Conservation (phyloP, 2,888 invertebrate genomes). For the Callosobruchus maculatus region DNA sequence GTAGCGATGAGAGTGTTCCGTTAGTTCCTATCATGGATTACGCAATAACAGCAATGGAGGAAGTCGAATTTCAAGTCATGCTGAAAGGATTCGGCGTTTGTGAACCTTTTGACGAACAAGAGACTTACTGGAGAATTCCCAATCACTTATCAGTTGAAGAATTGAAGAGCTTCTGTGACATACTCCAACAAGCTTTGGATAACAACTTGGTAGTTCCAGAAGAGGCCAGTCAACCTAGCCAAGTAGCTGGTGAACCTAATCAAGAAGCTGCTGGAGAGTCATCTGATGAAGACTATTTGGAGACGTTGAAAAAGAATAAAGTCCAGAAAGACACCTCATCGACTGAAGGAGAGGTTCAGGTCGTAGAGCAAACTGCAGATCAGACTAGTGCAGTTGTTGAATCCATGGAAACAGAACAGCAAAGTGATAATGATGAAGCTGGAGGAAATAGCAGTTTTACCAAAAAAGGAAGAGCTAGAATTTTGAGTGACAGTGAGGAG, state of each 20-base stretch:
- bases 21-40: slow-evolving; percentile 73
- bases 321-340: not conserved
- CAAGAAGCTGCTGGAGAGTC: not conserved
- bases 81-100: slow-evolving; percentile 67
- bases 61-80: slow-evolving; percentile 63
- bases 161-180: slow-evolving; percentile 55
- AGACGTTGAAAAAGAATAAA: slow-evolving; percentile 8
- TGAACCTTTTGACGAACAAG: slow-evolving; percentile 70
- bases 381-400: not conserved
- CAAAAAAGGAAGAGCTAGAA: not conserved
- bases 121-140: slow-evolving; percentile 86
- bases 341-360: not conserved
- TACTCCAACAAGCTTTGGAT: slow-evolving; percentile 56
- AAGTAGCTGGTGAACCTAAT: slow-evolving; percentile 12
- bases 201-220: slow-evolving; percentile 42
- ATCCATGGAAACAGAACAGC: slow-evolving; percentile 36
- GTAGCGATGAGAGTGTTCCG: slow-evolving; percentile 67
- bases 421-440: not conserved
- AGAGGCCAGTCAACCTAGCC: too few relatives aligned
- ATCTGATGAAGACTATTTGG: slow-evolving; percentile 13
- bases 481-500: slow-evolving; percentile 3
- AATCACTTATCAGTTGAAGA: slow-evolving; percentile 55
- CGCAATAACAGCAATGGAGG: slow-evolving; percentile 72
- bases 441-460: not conserved
- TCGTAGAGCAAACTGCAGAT: slow-evolving; percentile 3